Evolutionary conservation across 2,888 invertebrate species (phyloP), one percentile per base, ranked within the genome.

Genomic region (Drosophila formosana): DNA sequence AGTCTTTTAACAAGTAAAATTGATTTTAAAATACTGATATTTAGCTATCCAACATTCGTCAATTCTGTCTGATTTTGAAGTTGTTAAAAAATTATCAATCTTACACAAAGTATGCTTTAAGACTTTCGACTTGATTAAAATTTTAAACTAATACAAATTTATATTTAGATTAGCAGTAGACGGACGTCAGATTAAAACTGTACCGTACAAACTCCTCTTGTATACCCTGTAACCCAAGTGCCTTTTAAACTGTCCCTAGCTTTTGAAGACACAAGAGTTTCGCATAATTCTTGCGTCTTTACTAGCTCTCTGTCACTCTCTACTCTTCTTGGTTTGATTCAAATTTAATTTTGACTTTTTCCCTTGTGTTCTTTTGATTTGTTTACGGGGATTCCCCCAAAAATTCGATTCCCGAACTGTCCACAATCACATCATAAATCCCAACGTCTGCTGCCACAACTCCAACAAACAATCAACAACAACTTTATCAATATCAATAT

Each of bases 321-420:
- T 5, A n/a, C 2, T 37, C n/a, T 37, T 37, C 13, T n/a, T 26
- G 46, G 26, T 28, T n/a, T 6, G 30, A 43, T 53, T 50, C 8
- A 60, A 37, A 37, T 74, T 62, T 65, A 69, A 74, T 62, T 75
- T 45, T 55, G 28, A 41, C 39, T 53, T 51, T 68, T 23, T 57
- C 9, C 49, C 62, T 46, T 75, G 55, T 47, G 18, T 74, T 80
- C 46, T 63, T 72, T 65, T 71, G 50, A 76, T 69, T 64, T 79
- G 79, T 76, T 76, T 63, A 55, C 45, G 61, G 57, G 58, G 56
- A 50, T 53, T 56, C 32, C 25, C 30, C 47, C 46, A 70, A 11
- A n/a, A 37, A 49, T 28, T 53, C 51, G 37, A 32, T 18, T 51
- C 47, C 28, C 32, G 8, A n/a, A 39, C 34, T 28, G 47, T 9